These are phyloP conservation scores for Hydropsyche betteni DNA, from an alignment of 2,888 invertebrate species.

Conservation along the genomic window DNA sequence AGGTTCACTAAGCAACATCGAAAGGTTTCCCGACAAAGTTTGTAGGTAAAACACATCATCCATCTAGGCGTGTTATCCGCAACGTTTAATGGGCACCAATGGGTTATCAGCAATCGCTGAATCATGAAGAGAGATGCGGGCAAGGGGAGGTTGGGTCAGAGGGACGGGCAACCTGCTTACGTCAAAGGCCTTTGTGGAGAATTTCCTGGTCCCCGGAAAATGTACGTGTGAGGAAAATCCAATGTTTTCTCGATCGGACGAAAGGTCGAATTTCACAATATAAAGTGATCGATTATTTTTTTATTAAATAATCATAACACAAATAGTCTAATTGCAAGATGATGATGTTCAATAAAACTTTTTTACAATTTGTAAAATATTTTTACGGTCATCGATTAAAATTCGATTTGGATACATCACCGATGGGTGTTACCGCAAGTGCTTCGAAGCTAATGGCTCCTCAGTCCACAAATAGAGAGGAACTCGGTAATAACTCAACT, in stretches of 20 bases:
- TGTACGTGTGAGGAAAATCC: not conserved
- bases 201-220: not conserved
- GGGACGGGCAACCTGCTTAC: conserved; percentile 30
- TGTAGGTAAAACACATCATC: conserved; percentile 38
- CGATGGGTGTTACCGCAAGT: too few species aligned
- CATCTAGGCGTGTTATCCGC: conserved; percentile 44
- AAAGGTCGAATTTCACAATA: too few species aligned
- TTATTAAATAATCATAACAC: too few species aligned
- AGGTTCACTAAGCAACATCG: not conserved
- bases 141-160: conserved; percentile 36
- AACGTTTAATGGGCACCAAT: conserved; percentile 37
- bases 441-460: too few species aligned
- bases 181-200: conserved; percentile 39
- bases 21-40: conserved; percentile 30
- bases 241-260: too few species aligned
- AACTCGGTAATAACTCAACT: not conserved
- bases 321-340: too few species aligned
- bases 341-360: too few species aligned
- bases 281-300: too few species aligned
- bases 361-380: too few species aligned
- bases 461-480: not conserved
- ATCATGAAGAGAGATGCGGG: conserved; percentile 50
- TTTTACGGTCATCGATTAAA: too few species aligned
- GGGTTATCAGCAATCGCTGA: conserved; percentile 49
- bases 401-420: too few species aligned